phyloP scores from a whole-genome alignment of 2,113 vertebrate species.

The Cinclus cinclus region DNA sequence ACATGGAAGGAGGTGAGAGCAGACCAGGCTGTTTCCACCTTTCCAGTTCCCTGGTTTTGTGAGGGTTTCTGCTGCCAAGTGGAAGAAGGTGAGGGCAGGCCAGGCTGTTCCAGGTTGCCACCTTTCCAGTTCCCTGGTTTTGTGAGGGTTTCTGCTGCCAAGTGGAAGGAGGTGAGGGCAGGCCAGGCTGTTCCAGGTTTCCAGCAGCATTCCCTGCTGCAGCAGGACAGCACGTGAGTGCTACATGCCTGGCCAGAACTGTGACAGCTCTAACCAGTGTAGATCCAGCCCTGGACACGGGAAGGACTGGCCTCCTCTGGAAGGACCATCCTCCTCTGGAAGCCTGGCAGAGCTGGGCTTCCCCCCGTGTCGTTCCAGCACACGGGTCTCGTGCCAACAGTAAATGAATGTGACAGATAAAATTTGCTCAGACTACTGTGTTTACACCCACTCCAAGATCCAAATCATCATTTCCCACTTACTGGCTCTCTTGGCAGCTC shows the following conservation, averaged over 20 bases:
- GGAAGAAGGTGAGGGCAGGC: neutral
- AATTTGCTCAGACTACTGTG: conserved; percentile 64
- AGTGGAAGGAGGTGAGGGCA: neutral
- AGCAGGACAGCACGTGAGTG: neutral
- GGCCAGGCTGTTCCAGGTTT: neutral
- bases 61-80: neutral
- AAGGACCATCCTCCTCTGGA: conserved; percentile 15
- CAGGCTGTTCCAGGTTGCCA: neutral
- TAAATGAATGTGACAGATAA: conserved; percentile 63
- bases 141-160: neutral
- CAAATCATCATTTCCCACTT: conserved; percentile 55
- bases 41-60: neutral
- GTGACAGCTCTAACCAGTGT: neutral
- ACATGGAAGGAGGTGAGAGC: neutral
- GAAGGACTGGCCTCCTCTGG: conserved; percentile 12
- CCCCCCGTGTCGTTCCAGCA: neutral
- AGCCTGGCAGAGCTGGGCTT: conserved; percentile 42
- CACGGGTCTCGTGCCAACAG: conserved; percentile 18
- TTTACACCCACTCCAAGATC: conserved; percentile 62
- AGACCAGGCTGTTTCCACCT: neutral
- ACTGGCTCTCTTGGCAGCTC: conserved; percentile 59
- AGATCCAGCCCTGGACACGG: neutral
- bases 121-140: neutral
- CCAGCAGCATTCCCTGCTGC: neutral
- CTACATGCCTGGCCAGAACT: neutral